phyloP scores from a whole-genome alignment of 1,140 invertebrate species.

The Elymnias hypermnestra region DNA sequence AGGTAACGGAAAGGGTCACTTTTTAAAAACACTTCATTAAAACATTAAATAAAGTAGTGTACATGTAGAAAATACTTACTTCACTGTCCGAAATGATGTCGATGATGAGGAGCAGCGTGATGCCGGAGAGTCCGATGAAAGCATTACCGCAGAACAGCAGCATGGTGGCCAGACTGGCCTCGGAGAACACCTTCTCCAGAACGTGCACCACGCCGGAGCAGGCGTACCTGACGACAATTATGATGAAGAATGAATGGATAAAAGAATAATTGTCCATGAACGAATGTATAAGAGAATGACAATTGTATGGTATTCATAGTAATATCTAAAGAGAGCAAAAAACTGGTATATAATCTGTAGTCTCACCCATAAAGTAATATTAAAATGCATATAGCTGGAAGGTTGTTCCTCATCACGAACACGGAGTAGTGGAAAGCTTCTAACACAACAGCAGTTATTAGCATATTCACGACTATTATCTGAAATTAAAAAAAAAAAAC shows the following conservation, averaged over 20 bases:
- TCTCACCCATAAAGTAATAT: conserved; percentile 78
- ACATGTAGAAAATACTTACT: conserved; percentile 35
- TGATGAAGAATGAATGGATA: too few species aligned
- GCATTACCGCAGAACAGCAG: conserved; percentile 80
- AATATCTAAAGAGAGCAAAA: neutral
- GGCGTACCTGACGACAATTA: conserved; percentile 57
- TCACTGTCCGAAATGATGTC: conserved; percentile 79
- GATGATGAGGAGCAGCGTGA: conserved; percentile 78
- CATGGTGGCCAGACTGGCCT: conserved; percentile 81
- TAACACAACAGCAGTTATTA: conserved; percentile 76
- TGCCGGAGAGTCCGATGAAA: conserved; percentile 77
- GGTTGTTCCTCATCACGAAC: conserved; percentile 79
- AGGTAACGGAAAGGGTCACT: too few species aligned
- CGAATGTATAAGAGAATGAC: too few species aligned
- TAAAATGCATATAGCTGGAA: conserved; percentile 77
- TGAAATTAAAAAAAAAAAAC: too few species aligned
- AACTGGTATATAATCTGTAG: neutral
- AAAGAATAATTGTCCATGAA: too few species aligned
- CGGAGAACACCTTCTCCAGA: conserved; percentile 78
- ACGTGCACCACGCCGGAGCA: conserved; percentile 76
- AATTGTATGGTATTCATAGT: too few species aligned
- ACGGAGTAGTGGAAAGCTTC: conserved; percentile 79
- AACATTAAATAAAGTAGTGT: neutral
- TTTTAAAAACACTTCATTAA: too few species aligned
- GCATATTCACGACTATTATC: conserved; percentile 73